Percentiles rank a stretch among this genome's conserved stretches.
Conservation (phyloP, 1,140 invertebrate species). For the Dryas iulia region DNA sequence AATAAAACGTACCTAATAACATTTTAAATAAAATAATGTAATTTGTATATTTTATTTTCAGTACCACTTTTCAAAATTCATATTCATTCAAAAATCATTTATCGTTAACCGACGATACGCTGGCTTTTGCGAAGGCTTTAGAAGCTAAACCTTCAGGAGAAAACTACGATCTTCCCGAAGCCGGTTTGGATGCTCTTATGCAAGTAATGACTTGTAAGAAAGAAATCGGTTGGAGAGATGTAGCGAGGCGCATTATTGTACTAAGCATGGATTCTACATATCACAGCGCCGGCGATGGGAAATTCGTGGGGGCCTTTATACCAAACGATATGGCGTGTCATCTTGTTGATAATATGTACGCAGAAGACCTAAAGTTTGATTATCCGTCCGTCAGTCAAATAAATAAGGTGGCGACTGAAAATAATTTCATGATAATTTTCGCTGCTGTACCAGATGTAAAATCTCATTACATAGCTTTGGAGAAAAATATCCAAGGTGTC, state of each 20-base stretch:
- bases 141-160: constrained; percentile 53
- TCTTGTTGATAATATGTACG: constrained; percentile 84
- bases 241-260: constrained; percentile 82
- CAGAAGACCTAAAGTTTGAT: constrained; percentile 80
- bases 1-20: no score
- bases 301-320: constrained; percentile 90
- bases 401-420: constrained; percentile 80
- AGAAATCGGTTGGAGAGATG: constrained; percentile 83
- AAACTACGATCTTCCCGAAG: constrained; percentile 41
- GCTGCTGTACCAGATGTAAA: constrained; percentile 87
- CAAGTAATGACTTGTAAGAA: constrained; percentile 85
- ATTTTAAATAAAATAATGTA: neutral
- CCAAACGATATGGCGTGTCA: constrained; percentile 93
- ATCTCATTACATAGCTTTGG: constrained; percentile 85
- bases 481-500: constrained; percentile 83
- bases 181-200: constrained; percentile 83
- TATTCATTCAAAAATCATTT: constrained; percentile 93
- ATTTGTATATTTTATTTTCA: constrained; percentile 9
- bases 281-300: constrained; percentile 86
- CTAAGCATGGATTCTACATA: constrained; percentile 84
- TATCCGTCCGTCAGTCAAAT: constrained; percentile 87
- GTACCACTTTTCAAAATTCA: neutral
- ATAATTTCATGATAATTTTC: constrained; percentile 84
- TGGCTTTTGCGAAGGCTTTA: constrained; percentile 82
- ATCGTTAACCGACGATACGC: constrained; percentile 87